phyloP scores from a whole-genome alignment of 1,140 invertebrate genomes.

The Nymphalis io region DNA sequence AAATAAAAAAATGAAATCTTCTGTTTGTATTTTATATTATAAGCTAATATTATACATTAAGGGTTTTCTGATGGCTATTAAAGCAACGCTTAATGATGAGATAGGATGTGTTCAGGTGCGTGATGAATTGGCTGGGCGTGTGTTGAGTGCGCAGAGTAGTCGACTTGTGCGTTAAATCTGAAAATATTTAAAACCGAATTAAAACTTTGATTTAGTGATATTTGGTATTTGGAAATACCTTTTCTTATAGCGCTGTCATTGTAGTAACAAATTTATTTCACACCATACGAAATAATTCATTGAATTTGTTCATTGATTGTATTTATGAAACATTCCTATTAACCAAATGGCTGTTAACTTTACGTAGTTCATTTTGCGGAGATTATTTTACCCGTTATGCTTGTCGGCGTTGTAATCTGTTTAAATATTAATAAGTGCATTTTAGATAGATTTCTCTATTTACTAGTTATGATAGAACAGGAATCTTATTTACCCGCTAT shows the following conservation, averaged over 20 bases:
- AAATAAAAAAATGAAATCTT: background rate
- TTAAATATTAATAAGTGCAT: too few relatives aligned
- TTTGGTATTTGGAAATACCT: background rate
- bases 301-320: too few relatives aligned
- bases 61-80: background rate
- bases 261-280: background rate
- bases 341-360: too few relatives aligned
- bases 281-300: too few relatives aligned
- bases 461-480: background rate
- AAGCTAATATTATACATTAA: background rate
- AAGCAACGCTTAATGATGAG: constrained; percentile 40
- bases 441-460: too few relatives aligned
- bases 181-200: constrained; percentile 6
- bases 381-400: constrained; percentile 57
- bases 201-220: background rate
- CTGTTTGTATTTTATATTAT: background rate
- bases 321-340: too few relatives aligned
- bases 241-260: background rate
- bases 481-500: constrained; percentile 59
- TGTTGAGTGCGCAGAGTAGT: constrained; percentile 40
- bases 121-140: constrained; percentile 38
- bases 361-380: background rate
- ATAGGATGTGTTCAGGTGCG: constrained; percentile 30
- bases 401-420: too few relatives aligned
- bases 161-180: constrained; percentile 53